Evolutionary conservation across 2,888 invertebrate genomes (phyloP), one percentile per base, ranked within the genome.

Genomic region (Erannis defoliaria): DNA sequence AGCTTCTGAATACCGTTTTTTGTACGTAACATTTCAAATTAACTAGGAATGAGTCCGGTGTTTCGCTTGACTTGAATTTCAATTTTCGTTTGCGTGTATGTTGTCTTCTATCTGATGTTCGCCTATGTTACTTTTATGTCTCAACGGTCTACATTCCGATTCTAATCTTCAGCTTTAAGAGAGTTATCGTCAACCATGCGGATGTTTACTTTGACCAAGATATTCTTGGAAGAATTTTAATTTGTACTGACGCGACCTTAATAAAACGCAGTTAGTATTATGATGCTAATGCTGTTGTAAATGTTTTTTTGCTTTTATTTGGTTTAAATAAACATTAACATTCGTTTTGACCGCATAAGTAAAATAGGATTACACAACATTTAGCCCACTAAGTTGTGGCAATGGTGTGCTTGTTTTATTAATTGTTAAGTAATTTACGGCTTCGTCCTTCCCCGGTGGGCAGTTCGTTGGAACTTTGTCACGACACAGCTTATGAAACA

Each of bases 391-490:
- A 67, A 76, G 72, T 63, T 57, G 61, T 54, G 62, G 62, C 64
- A 64, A 78, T 63, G 61, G 63, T 64, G 76, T 71, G 71, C 71
- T 26, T 23, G 61, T 66, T 73, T 78, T 76, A 81, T 77, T 82
- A 77, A 78, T 79, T 75, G 75, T 67, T 71, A 63, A 68, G 67
- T 76, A 80, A 79, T 82, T 82, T 79, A 77, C 67, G 81, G 78
- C 75, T 80, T 76, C 74, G 64, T 62, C 67, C 63, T 31, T 62
- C 65, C 70, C 48, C 56, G 45, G 67, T 55, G 67, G 70, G 58
- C 62, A 70, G 84, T 81, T 77, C 82, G 80, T 84, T 82, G 80
- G 70, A 58, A 59, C 37, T 62, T 68, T 58, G 55, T 64, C 57
- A 56, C 46, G 38, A 40, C 38, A 49, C 33, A 53, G 43, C 57